Base-by-base conservation (phyloP, 2,888 invertebrate genomes). In the Dichetophora obliterata region DNA sequence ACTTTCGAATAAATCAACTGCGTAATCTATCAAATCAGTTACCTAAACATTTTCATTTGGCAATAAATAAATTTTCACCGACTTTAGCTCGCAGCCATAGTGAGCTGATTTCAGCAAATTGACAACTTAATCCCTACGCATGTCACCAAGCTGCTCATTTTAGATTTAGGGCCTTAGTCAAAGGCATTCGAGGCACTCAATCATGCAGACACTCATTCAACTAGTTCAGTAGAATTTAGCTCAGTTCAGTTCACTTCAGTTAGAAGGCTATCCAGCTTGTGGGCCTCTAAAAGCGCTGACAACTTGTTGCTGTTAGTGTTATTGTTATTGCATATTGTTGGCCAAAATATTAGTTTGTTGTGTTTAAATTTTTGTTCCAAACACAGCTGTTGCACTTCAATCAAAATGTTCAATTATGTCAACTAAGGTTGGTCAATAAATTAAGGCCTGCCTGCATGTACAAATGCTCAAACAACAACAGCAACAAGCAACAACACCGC, bases 361-460 rank as follows among this genome's bases (percentile, higher is more conserved):
- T 52, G 31, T 50, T 73, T 52, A 59, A 16, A 59, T 57, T 22
- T 37, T 19, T 50, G 50, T 27, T 66, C 19, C 16, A 31, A 50
- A 22, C 27, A 27, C 48, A 14, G 57, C 34, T 59, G 72, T 43
- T 69, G 16, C 34, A 37, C 27, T 72, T 59, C 85, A 84, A 85
- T 85, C 84, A 83, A 83, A 84, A 84, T 57, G 54, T 50, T 43
- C 76, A 76, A 85, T 84, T 74, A 66, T 65, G 74, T 65, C 74
- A 74, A 66, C 65, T n/a, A 37, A 50, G 34, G 52, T 61, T 50
- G 73, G 34, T 59, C 59, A 59, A 68, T 68, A 68, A 68, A 68
- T 68, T 48, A 68, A 24, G 43, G 43, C 43, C 48, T 31, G 43
- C 43, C 48, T 31, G 61, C 61, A 63, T 63, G 54, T 75, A 34